Percentiles rank a stretch among this genome's conserved stretches.
Evolutionary conservation across 2,888 invertebrate species (phyloP).

Genomic region (Zaprionus lineosus): DNA sequence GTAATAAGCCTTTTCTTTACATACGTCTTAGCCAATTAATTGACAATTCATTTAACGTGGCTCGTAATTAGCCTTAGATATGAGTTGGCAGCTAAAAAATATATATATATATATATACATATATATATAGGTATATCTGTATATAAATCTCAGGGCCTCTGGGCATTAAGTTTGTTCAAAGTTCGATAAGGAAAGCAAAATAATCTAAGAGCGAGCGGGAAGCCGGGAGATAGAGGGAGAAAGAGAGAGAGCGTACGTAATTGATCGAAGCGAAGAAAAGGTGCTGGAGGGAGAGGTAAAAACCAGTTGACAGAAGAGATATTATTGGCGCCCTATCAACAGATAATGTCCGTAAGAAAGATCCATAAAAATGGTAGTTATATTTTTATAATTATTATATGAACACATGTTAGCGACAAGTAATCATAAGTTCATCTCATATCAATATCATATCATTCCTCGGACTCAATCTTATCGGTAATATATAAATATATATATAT

Average conservation of each 20-base stretch:
- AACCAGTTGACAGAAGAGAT: neutral
- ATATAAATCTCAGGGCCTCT: slow-evolving; percentile 41
- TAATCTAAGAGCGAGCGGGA: no score
- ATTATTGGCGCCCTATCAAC: slow-evolving; percentile 16
- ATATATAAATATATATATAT: no score
- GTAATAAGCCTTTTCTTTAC: slow-evolving; percentile 57
- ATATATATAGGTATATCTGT: neutral
- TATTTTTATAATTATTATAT: slow-evolving; percentile 26
- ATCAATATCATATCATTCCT: no score
- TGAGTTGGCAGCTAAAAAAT: neutral
- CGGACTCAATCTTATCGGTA: slow-evolving; percentile 42
- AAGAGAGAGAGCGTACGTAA: neutral
- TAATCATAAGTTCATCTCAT: no score
- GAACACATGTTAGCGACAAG: slow-evolving; percentile 32
- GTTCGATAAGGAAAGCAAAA: slow-evolving; percentile 47
- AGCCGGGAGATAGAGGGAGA: no score
- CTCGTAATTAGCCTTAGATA: slow-evolving; percentile 45
- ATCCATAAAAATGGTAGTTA: no score
- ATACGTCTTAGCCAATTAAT: slow-evolving; percentile 22
- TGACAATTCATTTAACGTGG: slow-evolving; percentile 42
- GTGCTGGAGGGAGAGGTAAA: neutral
- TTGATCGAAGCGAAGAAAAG: no score
- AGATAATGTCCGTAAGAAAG: slow-evolving; percentile 20
- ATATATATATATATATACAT: neutral
- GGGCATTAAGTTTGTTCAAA: slow-evolving; percentile 56